Evolutionary conservation across 2,888 invertebrate species (phyloP).

Genomic region (Julus scandinavius): DNA sequence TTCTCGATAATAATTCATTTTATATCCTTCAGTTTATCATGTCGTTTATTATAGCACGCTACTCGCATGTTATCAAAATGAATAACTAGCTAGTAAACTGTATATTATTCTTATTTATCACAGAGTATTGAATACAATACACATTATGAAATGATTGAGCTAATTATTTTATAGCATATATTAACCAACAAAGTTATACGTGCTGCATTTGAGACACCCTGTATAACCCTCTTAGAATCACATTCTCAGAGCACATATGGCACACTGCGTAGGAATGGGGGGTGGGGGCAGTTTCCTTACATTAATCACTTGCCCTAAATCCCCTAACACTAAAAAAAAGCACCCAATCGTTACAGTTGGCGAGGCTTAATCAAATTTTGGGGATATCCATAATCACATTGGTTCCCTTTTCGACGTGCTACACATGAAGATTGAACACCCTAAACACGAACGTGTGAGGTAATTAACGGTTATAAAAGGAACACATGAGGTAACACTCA

Average conservation of each 20-base stretch:
- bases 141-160: no score
- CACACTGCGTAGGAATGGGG: not conserved
- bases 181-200: not conserved
- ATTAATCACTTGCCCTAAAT: conserved; percentile 11
- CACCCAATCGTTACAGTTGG: not conserved
- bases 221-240: not conserved
- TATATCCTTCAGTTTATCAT: not conserved
- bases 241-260: not conserved
- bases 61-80: no score
- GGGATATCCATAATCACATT: not conserved
- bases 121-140: no score
- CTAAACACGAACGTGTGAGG: conserved; percentile 13
- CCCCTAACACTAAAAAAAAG: not conserved
- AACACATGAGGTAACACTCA: conserved; percentile 45
- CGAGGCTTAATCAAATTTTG: conserved; percentile 8
- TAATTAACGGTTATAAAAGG: conserved; percentile 36
- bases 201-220: not conserved
- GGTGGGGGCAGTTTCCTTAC: not conserved
- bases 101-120: no score
- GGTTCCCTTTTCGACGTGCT: conserved; percentile 12
- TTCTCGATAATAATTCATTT: not conserved
- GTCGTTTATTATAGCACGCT: not conserved
- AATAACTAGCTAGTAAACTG: no score
- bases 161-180: no score
- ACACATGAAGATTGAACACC: not conserved